Percentiles rank a stretch among this genome's conserved stretches.
Conservation (phyloP, 2,888 invertebrate genomes). For the Epinotia nisella region DNA sequence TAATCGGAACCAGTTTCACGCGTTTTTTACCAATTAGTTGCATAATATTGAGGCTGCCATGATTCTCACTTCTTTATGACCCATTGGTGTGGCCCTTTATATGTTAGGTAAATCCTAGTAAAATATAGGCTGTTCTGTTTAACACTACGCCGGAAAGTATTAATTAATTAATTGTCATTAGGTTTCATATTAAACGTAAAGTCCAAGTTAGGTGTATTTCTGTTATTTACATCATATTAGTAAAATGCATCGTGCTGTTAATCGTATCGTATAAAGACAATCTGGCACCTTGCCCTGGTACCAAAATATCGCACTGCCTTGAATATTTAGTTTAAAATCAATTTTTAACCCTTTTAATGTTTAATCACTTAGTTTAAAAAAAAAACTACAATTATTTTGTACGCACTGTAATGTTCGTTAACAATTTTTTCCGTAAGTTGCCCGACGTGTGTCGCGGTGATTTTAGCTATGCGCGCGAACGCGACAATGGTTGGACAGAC, state of each 20-base stretch:
- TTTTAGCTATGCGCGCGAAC: constrained; percentile 9
- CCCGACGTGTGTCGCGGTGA: constrained; percentile 17
- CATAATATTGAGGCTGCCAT: constrained; percentile 17
- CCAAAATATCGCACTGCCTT: constrained; percentile 75
- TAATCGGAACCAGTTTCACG: constrained; percentile 9
- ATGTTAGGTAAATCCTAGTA: no score
- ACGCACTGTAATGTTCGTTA: neutral
- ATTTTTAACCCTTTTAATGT: constrained; percentile 16
- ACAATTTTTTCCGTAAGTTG: constrained; percentile 9
- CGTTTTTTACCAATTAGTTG: neutral
- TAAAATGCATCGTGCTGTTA: constrained; percentile 57
- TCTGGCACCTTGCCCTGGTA: constrained; percentile 74
- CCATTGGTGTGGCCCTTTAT: neutral
- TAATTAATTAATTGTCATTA: neutral
- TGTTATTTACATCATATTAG: constrained; percentile 58
- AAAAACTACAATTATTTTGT: neutral
- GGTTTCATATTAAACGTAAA: neutral
- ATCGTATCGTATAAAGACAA: constrained; percentile 49
- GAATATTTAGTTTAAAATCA: constrained; percentile 54
- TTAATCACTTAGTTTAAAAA: neutral
- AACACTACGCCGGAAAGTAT: no score
- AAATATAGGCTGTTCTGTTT: no score
- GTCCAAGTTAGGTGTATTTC: constrained; percentile 1
- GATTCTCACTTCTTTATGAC: neutral
- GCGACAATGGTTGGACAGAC: constrained; percentile 9